Conservation (phyloP, 53 echinoderm and acorn worm genomes). For the Apostichopus leukothele region DNA sequence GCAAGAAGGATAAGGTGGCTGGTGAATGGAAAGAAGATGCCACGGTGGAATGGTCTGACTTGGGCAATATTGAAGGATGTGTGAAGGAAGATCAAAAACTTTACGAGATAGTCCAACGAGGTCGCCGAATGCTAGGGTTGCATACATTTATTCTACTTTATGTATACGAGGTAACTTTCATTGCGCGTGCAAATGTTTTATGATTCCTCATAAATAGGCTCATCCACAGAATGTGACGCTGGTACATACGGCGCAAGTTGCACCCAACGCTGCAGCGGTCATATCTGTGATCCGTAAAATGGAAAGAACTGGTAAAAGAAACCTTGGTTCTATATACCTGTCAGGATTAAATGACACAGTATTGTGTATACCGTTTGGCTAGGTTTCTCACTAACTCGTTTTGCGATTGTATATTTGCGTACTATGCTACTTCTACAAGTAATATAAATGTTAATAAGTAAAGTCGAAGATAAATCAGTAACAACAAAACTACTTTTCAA, state of each 20-base stretch:
- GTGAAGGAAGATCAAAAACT: not conserved
- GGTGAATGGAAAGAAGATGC: not conserved
- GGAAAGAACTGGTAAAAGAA: not conserved
- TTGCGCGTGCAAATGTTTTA: too few species aligned
- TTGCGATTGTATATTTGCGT: too few species aligned
- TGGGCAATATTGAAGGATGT: not conserved
- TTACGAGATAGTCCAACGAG: conserved; percentile 18
- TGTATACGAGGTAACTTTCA: not conserved
- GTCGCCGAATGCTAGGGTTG: not conserved
- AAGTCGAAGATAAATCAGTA: too few species aligned
- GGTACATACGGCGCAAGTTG: not conserved
- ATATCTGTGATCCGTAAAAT: not conserved
- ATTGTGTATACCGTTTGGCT: too few species aligned
- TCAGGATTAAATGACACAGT: too few species aligned
- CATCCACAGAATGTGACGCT: too few species aligned
- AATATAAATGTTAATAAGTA: too few species aligned
- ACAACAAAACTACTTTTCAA: too few species aligned
- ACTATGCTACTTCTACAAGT: too few species aligned
- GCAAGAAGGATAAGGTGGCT: not conserved
- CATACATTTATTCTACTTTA: not conserved
- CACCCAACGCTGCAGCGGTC: not conserved
- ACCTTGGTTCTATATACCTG: too few species aligned
- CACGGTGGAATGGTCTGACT: not conserved
- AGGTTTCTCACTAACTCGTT: too few species aligned
- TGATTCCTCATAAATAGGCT: too few species aligned